These are phyloP conservation scores for Tauraco erythrolophus DNA, from an alignment of 2,113 vertebrate genomes.

Conservation along the genomic window DNA sequence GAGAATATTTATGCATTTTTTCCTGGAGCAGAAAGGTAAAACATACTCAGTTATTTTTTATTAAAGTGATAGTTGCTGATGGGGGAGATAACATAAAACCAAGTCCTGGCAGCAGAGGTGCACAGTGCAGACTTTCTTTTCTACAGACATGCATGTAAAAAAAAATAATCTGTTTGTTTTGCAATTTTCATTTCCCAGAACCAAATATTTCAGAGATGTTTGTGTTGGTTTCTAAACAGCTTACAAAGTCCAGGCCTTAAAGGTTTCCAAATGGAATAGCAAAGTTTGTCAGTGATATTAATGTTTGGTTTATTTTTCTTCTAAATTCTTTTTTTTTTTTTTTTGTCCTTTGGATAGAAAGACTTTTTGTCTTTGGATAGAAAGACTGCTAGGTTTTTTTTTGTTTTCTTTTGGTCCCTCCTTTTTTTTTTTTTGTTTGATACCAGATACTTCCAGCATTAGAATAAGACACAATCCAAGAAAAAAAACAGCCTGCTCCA, in stretches of 20 bases:
- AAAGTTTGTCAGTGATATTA: neutral
- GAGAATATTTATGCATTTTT: neutral
- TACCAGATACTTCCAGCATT: slow-evolving; percentile 58
- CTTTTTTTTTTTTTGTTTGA: neutral
- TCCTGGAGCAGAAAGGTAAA: neutral
- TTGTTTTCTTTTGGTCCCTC: neutral
- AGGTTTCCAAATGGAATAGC: slow-evolving; percentile 8
- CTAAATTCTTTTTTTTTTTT: neutral
- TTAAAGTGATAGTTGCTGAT: neutral
- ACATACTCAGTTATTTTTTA: neutral
- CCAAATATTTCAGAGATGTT: slow-evolving; percentile 41
- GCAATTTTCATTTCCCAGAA: slow-evolving; percentile 36
- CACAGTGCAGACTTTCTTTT: neutral
- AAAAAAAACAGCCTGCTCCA: slow-evolving; percentile 55
- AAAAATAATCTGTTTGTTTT: neutral
- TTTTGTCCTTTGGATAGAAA: slow-evolving; percentile 49
- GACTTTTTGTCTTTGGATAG: slow-evolving; percentile 45
- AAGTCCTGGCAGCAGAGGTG: neutral
- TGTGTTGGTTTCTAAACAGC: slow-evolving; percentile 44
- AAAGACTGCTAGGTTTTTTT: neutral
- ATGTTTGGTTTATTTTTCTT: slow-evolving; percentile 7
- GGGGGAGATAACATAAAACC: neutral
- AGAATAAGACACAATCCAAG: slow-evolving; percentile 45
- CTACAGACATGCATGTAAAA: neutral
- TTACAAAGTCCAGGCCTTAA: slow-evolving; percentile 31